Conservation (phyloP, 2,888 invertebrate species). For the Leptinotarsa juncta region DNA sequence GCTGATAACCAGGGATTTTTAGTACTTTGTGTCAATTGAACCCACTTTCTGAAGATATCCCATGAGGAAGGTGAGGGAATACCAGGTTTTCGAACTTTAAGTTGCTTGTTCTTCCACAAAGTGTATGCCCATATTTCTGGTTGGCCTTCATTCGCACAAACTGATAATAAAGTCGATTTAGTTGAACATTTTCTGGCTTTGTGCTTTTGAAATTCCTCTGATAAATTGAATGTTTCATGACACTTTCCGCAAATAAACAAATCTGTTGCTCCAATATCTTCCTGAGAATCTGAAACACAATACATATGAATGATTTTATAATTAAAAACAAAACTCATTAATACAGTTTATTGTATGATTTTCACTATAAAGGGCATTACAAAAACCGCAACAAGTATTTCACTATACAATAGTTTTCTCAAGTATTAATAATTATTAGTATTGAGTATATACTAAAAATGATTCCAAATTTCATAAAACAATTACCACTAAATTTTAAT, state of each 20-base stretch:
- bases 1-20: conserved; percentile 85
- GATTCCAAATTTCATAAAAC: too few relatives aligned
- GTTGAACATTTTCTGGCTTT: conserved; percentile 71
- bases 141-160: conserved; percentile 78
- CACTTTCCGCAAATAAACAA: conserved; percentile 88
- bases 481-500: too few relatives aligned
- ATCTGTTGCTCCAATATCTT: conserved; percentile 80
- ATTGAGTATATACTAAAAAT: too few relatives aligned
- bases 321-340: too few relatives aligned
- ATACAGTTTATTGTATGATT: too few relatives aligned
- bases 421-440: too few relatives aligned
- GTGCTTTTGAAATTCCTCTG: conserved; percentile 83
- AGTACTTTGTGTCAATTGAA: conserved; percentile 79
- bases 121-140: conserved; percentile 89
- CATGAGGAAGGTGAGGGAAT: conserved; percentile 63
- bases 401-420: too few relatives aligned
- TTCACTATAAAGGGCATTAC: too few relatives aligned
- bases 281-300: conserved; percentile 75
- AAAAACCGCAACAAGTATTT: too few relatives aligned
- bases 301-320: too few relatives aligned
- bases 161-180: conserved; percentile 73
- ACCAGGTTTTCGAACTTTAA: conserved; percentile 69
- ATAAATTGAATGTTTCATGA: conserved; percentile 81
- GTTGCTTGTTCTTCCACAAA: conserved; percentile 79
- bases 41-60: conserved; percentile 87